A percentile compares a stretch with the other conserved stretches of the same genome.
phyloP scores from a whole-genome alignment of 2,797 vertebrate species.

The Sciurus vulgaris region DNA sequence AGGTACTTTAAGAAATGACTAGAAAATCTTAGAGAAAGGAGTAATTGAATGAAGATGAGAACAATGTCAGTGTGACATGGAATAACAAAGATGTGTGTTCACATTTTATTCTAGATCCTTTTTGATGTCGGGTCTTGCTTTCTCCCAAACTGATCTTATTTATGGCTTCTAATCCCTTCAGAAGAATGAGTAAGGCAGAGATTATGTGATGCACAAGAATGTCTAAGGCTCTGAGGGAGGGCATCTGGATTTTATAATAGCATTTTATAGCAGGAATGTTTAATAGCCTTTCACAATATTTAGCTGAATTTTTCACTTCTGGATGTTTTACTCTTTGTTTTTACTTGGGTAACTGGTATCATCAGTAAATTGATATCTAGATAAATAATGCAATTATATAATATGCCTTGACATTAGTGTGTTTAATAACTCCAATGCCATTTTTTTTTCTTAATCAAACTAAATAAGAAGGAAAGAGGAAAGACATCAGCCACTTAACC shows the following conservation, averaged over 20 bases:
- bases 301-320: constrained; percentile 45
- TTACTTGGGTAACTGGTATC: constrained; percentile 5
- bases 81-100: neutral
- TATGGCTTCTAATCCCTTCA: neutral
- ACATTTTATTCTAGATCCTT: neutral
- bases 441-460: constrained; percentile 1
- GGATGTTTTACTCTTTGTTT: constrained; percentile 66
- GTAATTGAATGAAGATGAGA: neutral
- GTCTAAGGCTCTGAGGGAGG: constrained; percentile 24
- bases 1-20: neutral
- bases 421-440: neutral
- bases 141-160: constrained; percentile 24
- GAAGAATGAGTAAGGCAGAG: constrained; percentile 7
- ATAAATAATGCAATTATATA: constrained; percentile 42
- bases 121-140: constrained; percentile 17
- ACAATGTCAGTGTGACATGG: neutral
- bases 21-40: neutral
- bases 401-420: constrained; percentile 17
- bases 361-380: constrained; percentile 36
- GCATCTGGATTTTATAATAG: constrained; percentile 46
- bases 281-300: neutral
- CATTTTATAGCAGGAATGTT: neutral
- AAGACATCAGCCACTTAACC: neutral
- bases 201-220: neutral
- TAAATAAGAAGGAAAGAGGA: constrained; percentile 46